These are phyloP conservation scores for Dasypogon diadema DNA, from an alignment of 2,888 invertebrate species.

Conservation along the genomic window DNA sequence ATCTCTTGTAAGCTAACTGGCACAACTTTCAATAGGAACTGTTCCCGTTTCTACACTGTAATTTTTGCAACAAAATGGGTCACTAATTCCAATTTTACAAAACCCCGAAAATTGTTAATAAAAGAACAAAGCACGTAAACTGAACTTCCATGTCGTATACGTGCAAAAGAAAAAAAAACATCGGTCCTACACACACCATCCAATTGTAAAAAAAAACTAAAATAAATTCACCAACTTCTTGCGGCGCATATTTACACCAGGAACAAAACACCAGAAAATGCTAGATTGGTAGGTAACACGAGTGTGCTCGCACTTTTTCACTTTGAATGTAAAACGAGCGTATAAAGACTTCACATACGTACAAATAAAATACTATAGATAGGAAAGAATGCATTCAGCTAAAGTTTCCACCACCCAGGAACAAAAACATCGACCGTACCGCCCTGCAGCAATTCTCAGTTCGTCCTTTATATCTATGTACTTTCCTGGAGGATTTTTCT, in stretches of 20 bases:
- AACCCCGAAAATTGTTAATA: no score
- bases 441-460: not conserved
- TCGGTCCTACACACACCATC: not conserved
- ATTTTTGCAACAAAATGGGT: no score
- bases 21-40: no score
- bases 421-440: conserved; percentile 16
- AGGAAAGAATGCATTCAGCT: conserved; percentile 24
- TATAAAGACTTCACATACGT: not conserved
- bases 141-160: no score
- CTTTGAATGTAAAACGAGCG: conserved; percentile 2
- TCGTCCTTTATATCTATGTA: conserved; percentile 8
- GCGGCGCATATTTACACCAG: not conserved
- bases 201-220: not conserved
- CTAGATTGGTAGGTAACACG: not conserved
- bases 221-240: conserved; percentile 27
- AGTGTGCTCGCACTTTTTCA: conserved; percentile 28
- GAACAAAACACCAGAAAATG: not conserved
- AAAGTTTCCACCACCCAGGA: conserved; percentile 5
- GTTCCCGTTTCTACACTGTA: no score
- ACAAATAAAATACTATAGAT: no score
- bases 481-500: conserved; percentile 18
- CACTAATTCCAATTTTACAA: no score
- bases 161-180: no score
- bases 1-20: no score
- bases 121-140: no score